Conservation (phyloP, 2,888 invertebrate species). For the Drosophila emarginata region DNA sequence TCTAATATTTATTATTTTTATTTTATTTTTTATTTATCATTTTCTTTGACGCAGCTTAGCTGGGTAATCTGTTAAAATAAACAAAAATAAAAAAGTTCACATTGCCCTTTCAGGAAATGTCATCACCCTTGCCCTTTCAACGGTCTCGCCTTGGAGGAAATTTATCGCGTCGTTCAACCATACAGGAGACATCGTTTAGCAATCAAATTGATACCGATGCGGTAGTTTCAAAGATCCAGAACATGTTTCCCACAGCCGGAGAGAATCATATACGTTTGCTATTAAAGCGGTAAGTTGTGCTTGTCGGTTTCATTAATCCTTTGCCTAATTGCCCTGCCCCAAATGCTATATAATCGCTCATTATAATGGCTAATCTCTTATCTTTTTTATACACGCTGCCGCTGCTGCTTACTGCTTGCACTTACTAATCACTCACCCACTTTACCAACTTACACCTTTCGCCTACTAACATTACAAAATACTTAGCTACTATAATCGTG, state of each 20-base stretch:
- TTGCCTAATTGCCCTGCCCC: slow-evolving; percentile 18
- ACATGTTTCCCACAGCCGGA: slow-evolving; percentile 95
- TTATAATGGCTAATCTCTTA: slow-evolving; percentile 43
- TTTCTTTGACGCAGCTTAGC: neutral
- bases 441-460: slow-evolving; percentile 28
- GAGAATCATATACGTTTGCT: slow-evolving; percentile 94
- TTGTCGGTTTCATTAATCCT: neutral
- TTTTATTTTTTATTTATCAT: too few species aligned
- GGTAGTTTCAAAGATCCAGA: slow-evolving; percentile 90
- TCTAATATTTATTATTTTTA: neutral
- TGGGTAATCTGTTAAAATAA: too few species aligned
- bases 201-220: slow-evolving; percentile 88
- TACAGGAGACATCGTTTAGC: slow-evolving; percentile 86
- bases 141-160: slow-evolving; percentile 74
- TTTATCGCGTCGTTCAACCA: slow-evolving; percentile 81
- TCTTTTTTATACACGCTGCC: slow-evolving; percentile 65
- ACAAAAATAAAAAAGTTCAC: neutral
- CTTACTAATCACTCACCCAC: slow-evolving; percentile 33
- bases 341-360: slow-evolving; percentile 13
- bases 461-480: neutral
- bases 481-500: slow-evolving; percentile 93
- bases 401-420: slow-evolving; percentile 58
- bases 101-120: slow-evolving; percentile 78
- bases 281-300: slow-evolving; percentile 90
- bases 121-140: slow-evolving; percentile 78